Percentiles rank a stretch among this genome's conserved stretches.
phyloP scores from a whole-genome alignment of 2,113 vertebrate genomes.

The Theristicus caerulescens region DNA sequence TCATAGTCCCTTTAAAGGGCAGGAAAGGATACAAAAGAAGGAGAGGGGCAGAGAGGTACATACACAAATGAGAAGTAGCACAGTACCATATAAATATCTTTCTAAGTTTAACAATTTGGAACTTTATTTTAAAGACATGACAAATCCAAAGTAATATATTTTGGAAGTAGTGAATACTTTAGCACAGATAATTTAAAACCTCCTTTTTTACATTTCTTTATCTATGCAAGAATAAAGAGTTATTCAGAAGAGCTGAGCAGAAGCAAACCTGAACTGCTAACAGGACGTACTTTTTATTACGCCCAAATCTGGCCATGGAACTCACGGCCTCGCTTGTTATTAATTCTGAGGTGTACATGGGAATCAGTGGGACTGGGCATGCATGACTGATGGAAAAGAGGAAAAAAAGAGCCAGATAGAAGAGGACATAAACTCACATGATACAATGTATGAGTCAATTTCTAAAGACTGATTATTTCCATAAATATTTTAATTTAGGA shows the following conservation, averaged over 20 bases:
- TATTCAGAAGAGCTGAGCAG: neutral
- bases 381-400: neutral
- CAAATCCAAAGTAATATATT: neutral
- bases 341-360: neutral
- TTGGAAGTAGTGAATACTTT: neutral
- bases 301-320: neutral
- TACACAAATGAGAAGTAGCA: neutral
- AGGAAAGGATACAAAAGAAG: neutral
- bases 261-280: neutral
- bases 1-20: neutral
- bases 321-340: neutral
- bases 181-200: neutral
- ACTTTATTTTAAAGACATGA: neutral
- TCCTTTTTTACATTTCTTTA: neutral
- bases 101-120: neutral
- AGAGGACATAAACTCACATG: neutral
- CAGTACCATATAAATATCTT: neutral
- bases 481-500: neutral
- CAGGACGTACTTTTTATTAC: neutral
- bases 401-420: neutral
- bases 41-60: neutral
- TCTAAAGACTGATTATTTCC: neutral
- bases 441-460: neutral
- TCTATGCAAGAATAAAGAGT: neutral
- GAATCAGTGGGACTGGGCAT: neutral